Base-by-base conservation (phyloP, 2,113 vertebrate species). In the Paratilapia polleni region DNA sequence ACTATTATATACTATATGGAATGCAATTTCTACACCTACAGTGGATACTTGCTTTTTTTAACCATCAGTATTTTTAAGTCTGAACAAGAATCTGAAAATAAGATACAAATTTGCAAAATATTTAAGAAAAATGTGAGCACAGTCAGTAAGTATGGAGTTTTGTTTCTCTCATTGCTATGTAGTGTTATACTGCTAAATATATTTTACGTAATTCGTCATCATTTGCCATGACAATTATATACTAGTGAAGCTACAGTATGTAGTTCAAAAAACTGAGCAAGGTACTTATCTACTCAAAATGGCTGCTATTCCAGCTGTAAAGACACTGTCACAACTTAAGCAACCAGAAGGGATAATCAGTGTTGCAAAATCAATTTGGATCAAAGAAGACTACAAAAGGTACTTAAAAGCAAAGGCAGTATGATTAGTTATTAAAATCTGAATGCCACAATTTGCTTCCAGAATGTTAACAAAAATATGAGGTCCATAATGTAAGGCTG, bases 281-380 rank as follows among this genome's bases (percentile, higher is more conserved):
- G 14, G 10, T n/a, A 17, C 59, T 66, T 77, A 20, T 70, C 8
- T 78, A 6, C 31, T 74, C 8, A 52, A 77, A 87, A 79, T 77
- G 31, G 41, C 76, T 66, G 52, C 6, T n/a, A 63, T 77, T 52
- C 56, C 15, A 52, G 62, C 22, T 54, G 20, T 62, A 78, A 54
- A 38, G 56, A 41, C 47, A 56, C 4, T 2, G n/a, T 26, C 20
- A 58, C 66, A 76, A 12, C 7, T 60, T 54, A 70, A 54, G 8
- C 49, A 57, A 81, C 17, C 24, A 20, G 34, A 73, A 54, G 19
- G 47, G 26, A 54, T 54, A 0, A 12, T 73, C 26, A 31, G 68
- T 73, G 47, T 73, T 73, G 26, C 13, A 7, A 73, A 73, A 54
- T 73, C 47, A 54, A 54, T 73, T 34, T 54, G 68, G 68, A 54